These are phyloP conservation scores for Sogatella furcifera DNA, from an alignment of 1,140 invertebrate genomes.

Conservation along the genomic window DNA sequence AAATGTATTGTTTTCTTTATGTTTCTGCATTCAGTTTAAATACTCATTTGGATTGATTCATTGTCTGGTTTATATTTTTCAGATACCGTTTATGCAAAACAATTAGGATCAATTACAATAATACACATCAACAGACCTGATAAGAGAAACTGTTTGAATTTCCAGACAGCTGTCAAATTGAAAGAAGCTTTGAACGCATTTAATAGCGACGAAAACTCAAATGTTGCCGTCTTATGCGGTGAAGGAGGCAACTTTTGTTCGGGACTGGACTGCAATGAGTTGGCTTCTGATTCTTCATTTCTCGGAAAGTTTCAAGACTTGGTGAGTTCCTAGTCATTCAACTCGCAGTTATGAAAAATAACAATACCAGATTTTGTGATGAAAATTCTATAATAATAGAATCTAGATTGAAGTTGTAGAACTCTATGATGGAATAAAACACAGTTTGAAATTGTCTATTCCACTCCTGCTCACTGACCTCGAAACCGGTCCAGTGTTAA, in stretches of 20 bases:
- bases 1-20: too few species aligned
- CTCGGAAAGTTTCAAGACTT: constrained; percentile 18
- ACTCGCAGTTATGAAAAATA: too few species aligned
- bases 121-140: constrained; percentile 79
- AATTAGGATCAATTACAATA: constrained; percentile 29
- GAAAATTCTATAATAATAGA: too few species aligned
- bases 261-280: constrained; percentile 46
- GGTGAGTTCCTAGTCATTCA: constrained; percentile 1
- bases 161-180: constrained; percentile 51
- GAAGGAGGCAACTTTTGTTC: constrained; percentile 84
- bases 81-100: constrained; percentile 14
- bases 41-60: too few species aligned
- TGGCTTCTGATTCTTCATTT: constrained; percentile 26
- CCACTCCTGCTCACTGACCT: too few species aligned
- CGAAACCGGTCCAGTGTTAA: too few species aligned
- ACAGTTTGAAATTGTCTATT: too few species aligned
- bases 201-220: constrained; percentile 51
- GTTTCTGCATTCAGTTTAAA: too few species aligned
- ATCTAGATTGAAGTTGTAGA: too few species aligned
- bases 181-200: constrained; percentile 61
- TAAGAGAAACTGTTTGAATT: constrained; percentile 70
- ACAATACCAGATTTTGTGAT: too few species aligned
- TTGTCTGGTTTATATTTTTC: too few species aligned
- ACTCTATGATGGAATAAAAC: too few species aligned
- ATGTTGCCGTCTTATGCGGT: constrained; percentile 34